Conservation (phyloP, 2,113 vertebrate species). For the human region GRCh38 chr1:7491501-7492000, state of each 20-base stretch:
- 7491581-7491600: conserved; percentile 49
- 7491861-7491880: neutral
- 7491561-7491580: conserved; percentile 52
- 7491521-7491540: neutral
- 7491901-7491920: neutral
- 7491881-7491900: neutral
- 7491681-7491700: conserved; percentile 79
- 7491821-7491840: neutral
- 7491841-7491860: neutral
- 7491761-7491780: conserved; percentile 69
- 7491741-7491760: conserved; percentile 78
- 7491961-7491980: rapidly evolving
- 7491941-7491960: neutral
- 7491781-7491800: conserved; percentile 67
- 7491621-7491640: conserved; percentile 68
- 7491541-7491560: neutral
- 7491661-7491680: conserved; percentile 78
- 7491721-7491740: conserved; percentile 78
- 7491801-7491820: conserved; percentile 38
- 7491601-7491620: conserved; percentile 59
- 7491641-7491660: conserved; percentile 66
- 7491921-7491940: neutral
- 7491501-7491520: neutral
- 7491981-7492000: too few relatives aligned
- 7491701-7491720: conserved; percentile 67